These are phyloP conservation scores for Alcedo quadribrachys DNA, from an alignment of 2,797 vertebrate species.

Conservation along the genomic window DNA sequence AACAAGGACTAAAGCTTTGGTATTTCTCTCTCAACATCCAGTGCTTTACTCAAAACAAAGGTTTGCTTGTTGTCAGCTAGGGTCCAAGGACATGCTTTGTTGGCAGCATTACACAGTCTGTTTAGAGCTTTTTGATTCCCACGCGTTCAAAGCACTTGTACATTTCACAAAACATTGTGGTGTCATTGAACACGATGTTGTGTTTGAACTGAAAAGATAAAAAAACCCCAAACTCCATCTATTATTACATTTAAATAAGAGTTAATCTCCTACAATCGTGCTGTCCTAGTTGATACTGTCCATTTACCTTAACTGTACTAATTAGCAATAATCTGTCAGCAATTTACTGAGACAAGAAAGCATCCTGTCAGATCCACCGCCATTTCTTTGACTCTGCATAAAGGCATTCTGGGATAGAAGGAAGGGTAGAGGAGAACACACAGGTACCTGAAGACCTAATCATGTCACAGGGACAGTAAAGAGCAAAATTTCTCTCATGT, in stretches of 20 bases:
- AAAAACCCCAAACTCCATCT: background rate
- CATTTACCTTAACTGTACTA: background rate
- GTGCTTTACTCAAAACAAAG: slow-evolving; percentile 10
- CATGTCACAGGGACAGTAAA: background rate
- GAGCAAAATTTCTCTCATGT: background rate
- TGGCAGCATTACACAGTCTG: slow-evolving; percentile 13
- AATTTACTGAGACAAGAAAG: background rate
- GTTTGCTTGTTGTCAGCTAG: slow-evolving; percentile 24
- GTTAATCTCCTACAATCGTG: background rate
- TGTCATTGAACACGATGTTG: slow-evolving; percentile 22
- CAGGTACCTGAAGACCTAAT: background rate
- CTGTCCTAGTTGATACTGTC: background rate
- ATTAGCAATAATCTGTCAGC: background rate
- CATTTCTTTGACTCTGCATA: background rate
- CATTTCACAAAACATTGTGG: slow-evolving; percentile 43
- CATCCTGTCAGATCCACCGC: background rate
- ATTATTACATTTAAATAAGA: background rate
- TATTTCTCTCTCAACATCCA: background rate
- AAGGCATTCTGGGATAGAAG: background rate
- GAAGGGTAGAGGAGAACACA: background rate
- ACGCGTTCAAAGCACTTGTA: slow-evolving; percentile 39
- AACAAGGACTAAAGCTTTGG: background rate
- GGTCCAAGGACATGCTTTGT: slow-evolving; percentile 39
- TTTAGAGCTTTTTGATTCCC: slow-evolving; percentile 46
- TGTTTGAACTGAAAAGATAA: slow-evolving; percentile 9